Percentiles rank a stretch among this genome's conserved stretches.
Evolutionary conservation across 2,113 vertebrate species (phyloP).

Genomic region (Nothocercus julius): DNA sequence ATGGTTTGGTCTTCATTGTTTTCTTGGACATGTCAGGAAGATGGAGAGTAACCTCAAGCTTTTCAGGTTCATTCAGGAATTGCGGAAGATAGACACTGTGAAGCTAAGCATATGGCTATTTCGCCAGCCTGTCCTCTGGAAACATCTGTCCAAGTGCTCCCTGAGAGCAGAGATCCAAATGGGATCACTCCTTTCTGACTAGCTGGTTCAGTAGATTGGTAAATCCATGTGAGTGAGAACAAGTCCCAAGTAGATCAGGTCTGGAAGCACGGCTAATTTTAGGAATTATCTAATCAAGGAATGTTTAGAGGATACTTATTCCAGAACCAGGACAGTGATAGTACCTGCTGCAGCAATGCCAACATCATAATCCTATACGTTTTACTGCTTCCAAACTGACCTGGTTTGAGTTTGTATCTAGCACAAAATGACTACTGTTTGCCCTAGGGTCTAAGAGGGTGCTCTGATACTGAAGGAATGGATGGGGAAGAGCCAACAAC

Average conservation of each 20-base stretch:
- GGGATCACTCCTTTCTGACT: neutral
- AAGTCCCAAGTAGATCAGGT: neutral
- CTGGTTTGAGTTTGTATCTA: neutral
- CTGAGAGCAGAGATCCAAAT: neutral
- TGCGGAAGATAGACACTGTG: neutral
- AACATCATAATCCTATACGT: neutral
- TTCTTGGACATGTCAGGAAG: neutral
- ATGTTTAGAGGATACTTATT: neutral
- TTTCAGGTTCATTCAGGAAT: neutral
- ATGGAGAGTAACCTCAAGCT: neutral
- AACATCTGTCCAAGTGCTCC: neutral
- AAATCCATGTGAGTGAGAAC: neutral
- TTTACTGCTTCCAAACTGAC: neutral
- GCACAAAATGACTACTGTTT: neutral
- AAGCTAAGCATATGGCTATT: neutral
- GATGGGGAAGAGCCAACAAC: neutral
- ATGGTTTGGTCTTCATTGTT: neutral
- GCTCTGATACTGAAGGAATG: neutral
- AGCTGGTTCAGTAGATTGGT: neutral
- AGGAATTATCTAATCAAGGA: neutral
- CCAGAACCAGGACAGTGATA: neutral
- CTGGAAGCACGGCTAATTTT: neutral
- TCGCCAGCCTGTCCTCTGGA: neutral
- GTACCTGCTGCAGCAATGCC: neutral
- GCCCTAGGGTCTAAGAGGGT: neutral